Percentiles rank a stretch among this genome's conserved stretches.
Conservation (phyloP, 2,113 vertebrate species). For the Thryonomys swinderianus region DNA sequence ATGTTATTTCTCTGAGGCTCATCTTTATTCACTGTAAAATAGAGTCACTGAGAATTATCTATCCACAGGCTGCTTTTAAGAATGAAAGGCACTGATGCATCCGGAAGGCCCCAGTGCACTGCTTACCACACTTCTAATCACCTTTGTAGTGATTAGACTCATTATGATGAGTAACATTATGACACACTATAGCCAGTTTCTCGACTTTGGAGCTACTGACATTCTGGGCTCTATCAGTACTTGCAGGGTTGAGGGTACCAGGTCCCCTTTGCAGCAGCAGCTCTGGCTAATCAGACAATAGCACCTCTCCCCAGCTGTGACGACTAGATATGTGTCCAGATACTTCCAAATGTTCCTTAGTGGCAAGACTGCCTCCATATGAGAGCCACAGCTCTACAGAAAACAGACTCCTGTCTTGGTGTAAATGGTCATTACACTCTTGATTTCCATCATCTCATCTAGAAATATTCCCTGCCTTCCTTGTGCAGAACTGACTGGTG, state of each 20-base stretch:
- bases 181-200: background rate
- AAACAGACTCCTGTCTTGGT: background rate
- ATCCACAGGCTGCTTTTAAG: background rate
- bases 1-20: background rate
- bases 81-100: background rate
- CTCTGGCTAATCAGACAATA: background rate
- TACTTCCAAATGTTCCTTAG: background rate
- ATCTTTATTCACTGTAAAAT: background rate
- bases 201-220: background rate
- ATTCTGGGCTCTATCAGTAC: background rate
- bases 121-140: background rate
- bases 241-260: background rate
- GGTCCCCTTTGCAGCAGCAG: background rate
- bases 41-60: background rate
- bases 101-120: rapidly evolving
- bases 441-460: background rate
- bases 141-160: background rate
- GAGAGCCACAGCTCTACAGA: background rate
- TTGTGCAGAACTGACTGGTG: background rate
- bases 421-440: background rate
- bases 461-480: background rate
- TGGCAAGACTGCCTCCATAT: rapidly evolving
- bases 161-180: background rate
- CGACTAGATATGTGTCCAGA: background rate
- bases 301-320: background rate